Evolutionary conservation across 2,113 vertebrate species (phyloP).

Genomic region (Aphelocoma coerulescens): DNA sequence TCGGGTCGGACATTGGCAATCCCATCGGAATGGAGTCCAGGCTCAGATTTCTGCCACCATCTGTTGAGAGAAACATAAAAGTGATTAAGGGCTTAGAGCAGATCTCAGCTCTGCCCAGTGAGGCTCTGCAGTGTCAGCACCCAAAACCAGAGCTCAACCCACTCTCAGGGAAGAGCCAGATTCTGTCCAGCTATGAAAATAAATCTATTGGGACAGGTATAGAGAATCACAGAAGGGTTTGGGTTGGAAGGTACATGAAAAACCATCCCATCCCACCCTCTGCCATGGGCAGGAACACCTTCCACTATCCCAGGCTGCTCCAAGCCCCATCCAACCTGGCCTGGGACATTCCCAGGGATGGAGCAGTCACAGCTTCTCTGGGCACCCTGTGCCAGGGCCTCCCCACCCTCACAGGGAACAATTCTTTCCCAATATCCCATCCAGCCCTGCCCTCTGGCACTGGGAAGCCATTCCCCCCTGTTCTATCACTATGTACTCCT

Average conservation of each 20-base stretch:
- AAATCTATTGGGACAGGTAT: not conserved
- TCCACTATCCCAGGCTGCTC: rapidly evolving
- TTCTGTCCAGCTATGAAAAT: not conserved
- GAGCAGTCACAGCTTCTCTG: not conserved
- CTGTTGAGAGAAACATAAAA: conserved; percentile 64
- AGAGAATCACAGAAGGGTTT: not conserved
- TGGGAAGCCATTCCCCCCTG: not conserved
- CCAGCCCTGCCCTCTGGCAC: not conserved
- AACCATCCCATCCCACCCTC: too few species aligned
- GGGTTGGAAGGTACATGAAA: not conserved
- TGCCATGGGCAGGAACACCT: not conserved
- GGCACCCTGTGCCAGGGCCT: not conserved
- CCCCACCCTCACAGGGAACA: not conserved
- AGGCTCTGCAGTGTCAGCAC: not conserved
- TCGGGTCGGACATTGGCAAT: conserved; percentile 90
- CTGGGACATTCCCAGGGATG: not conserved
- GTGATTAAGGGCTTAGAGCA: not conserved
- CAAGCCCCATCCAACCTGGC: rapidly evolving
- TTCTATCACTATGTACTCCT: rapidly evolving
- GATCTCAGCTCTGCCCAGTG: not conserved
- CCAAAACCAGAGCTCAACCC: not conserved
- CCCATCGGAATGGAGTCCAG: conserved; percentile 86
- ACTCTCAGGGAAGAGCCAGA: not conserved
- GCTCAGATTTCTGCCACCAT: conserved; percentile 82
- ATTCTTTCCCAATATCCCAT: not conserved